Evolutionary conservation across 2,888 invertebrate genomes (phyloP).

Genomic region (Pheosia gnoma): DNA sequence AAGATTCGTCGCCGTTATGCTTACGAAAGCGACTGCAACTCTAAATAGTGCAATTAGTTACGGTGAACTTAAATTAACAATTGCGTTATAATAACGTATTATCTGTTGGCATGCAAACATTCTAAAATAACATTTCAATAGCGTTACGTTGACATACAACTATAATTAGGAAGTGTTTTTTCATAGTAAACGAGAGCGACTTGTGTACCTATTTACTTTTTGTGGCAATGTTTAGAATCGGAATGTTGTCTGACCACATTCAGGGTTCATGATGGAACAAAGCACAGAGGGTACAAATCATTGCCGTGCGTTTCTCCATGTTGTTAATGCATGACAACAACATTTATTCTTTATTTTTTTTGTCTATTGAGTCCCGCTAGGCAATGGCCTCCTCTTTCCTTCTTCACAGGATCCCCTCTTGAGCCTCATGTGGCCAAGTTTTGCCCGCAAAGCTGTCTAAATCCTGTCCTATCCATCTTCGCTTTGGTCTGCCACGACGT

Average conservation of each 20-base stretch:
- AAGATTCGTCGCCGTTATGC: conserved; percentile 40
- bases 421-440: too few species aligned
- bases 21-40: conserved; percentile 4
- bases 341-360: too few species aligned
- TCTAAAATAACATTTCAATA: conserved; percentile 24
- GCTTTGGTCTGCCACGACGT: too few species aligned
- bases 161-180: conserved; percentile 13
- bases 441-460: too few species aligned
- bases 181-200: conserved; percentile 25
- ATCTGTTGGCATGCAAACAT: conserved; percentile 16
- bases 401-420: too few species aligned
- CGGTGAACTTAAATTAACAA: background rate
- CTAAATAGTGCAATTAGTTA: conserved; percentile 7
- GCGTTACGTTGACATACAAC: conserved; percentile 19
- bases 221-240: conserved; percentile 48
- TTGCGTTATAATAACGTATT: conserved; percentile 6
- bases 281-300: too few species aligned
- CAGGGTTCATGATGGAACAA: conserved; percentile 21
- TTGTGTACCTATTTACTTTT: conserved; percentile 36
- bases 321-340: too few species aligned
- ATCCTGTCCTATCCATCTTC: too few species aligned
- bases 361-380: too few species aligned
- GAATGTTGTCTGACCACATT: conserved; percentile 51
- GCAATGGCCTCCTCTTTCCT: too few species aligned
- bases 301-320: too few species aligned